Evolutionary conservation across 2,113 vertebrate genomes (phyloP).

Genomic region (Bagarius yarrelli): DNA sequence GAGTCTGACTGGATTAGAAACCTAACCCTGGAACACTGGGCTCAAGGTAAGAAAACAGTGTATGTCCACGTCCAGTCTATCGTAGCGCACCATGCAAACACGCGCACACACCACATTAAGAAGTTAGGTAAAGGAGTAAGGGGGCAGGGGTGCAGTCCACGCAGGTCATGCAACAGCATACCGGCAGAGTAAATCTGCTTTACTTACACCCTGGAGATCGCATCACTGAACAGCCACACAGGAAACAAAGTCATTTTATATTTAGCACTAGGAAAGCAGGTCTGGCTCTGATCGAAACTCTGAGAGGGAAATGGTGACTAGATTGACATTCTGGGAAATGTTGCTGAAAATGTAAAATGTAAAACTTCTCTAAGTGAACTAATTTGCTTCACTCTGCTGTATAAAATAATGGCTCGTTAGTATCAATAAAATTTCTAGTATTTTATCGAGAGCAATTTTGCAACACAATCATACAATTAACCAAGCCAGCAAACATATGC

Average conservation of each 20-base stretch:
- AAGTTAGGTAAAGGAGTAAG: not conserved
- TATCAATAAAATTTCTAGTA: not conserved
- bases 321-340: not conserved
- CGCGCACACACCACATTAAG: not conserved
- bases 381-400: not conserved
- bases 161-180: conserved; percentile 49
- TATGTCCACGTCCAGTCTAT: not conserved
- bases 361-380: no score
- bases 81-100: not conserved
- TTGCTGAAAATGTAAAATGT: no score
- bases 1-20: not conserved
- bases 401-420: not conserved
- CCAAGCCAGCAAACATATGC: not conserved
- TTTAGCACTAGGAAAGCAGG: not conserved
- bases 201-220: conserved; percentile 50
- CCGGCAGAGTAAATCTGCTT: conserved; percentile 32
- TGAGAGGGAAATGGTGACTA: not conserved
- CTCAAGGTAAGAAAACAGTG: not conserved
- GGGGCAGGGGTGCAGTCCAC: conserved; percentile 12
- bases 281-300: not conserved
- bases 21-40: not conserved
- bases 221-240: conserved; percentile 50
- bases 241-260: conserved; percentile 48
- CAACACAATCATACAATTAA: not conserved
- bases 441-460: not conserved